Conservation (phyloP, 1,140 invertebrate species). For the Drosophila hydei region DNA sequence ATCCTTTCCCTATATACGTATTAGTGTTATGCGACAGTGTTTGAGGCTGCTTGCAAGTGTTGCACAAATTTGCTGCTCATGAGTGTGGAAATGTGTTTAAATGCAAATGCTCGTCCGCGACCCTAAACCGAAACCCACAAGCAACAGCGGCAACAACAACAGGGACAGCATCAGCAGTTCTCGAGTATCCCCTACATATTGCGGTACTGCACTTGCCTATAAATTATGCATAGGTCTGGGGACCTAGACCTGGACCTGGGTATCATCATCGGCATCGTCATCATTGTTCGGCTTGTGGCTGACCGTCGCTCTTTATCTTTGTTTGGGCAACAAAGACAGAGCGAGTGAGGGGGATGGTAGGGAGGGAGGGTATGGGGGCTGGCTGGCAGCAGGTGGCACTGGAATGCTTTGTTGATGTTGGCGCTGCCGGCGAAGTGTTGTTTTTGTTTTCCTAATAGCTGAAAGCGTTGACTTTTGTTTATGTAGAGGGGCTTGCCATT, state of each 20-base stretch:
- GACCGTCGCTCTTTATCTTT: constrained; percentile 47
- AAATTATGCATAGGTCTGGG: constrained; percentile 64
- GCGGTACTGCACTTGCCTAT: constrained; percentile 52
- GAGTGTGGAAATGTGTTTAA: constrained; percentile 71
- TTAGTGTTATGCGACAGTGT: not conserved
- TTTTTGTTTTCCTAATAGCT: constrained; percentile 72
- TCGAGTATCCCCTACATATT: constrained; percentile 8
- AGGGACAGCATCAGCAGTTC: constrained; percentile 3
- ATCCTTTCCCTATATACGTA: not conserved
- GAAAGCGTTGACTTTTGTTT: constrained; percentile 66
- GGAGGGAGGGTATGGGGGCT: not conserved
- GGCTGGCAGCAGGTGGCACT: constrained; percentile 5
- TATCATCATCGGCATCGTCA: constrained; percentile 24
- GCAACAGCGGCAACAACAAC: not conserved
- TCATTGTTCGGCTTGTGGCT: constrained; percentile 42
- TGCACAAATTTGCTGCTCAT: constrained; percentile 61
- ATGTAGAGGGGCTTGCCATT: constrained; percentile 52
- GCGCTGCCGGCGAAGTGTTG: constrained; percentile 44
- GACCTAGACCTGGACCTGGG: constrained; percentile 8
- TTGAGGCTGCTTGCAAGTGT: constrained; percentile 23
- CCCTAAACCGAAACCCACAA: not conserved
- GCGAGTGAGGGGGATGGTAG: not conserved
- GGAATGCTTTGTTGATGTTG: constrained; percentile 4
- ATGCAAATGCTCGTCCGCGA: constrained; percentile 53
- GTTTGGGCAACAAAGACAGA: constrained; percentile 3